These are phyloP conservation scores for Microplitis manilae DNA, from an alignment of 2,888 invertebrate genomes.

Conservation along the genomic window DNA sequence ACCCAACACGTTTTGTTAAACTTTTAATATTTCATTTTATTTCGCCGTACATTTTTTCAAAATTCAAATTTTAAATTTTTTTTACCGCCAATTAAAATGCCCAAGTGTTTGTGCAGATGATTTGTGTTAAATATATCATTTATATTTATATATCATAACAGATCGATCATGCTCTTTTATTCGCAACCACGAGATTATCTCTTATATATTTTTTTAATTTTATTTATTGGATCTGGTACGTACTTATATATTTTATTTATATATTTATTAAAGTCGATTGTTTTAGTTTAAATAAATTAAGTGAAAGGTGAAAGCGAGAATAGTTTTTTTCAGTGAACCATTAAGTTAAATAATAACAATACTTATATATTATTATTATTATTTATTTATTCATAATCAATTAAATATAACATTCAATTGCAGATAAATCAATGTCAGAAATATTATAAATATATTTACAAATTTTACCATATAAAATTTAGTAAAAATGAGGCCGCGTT, in stretches of 20 bases:
- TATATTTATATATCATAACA: neutral
- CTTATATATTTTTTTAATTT: neutral
- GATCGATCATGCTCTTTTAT: neutral
- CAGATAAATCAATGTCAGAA: no score
- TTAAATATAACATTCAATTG: neutral
- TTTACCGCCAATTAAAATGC: neutral
- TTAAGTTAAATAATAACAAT: neutral
- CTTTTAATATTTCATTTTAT: no score
- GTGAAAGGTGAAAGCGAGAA: constrained; percentile 30
- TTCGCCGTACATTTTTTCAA: neutral
- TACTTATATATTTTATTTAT: neutral
- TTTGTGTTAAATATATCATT: neutral
- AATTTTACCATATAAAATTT: no score
- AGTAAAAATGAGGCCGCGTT: no score
- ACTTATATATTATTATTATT: neutral
- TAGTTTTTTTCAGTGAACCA: constrained; percentile 1
- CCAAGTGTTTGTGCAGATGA: neutral
- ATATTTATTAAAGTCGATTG: neutral
- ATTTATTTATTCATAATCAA: neutral
- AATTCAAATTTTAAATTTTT: neutral
- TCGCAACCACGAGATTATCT: neutral
- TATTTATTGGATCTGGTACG: neutral
- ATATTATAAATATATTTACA: no score
- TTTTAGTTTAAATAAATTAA: neutral
- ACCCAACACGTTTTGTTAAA: no score